Evolutionary conservation across 2,888 invertebrate genomes (phyloP).

Genomic region (Watsonalla cultraria): DNA sequence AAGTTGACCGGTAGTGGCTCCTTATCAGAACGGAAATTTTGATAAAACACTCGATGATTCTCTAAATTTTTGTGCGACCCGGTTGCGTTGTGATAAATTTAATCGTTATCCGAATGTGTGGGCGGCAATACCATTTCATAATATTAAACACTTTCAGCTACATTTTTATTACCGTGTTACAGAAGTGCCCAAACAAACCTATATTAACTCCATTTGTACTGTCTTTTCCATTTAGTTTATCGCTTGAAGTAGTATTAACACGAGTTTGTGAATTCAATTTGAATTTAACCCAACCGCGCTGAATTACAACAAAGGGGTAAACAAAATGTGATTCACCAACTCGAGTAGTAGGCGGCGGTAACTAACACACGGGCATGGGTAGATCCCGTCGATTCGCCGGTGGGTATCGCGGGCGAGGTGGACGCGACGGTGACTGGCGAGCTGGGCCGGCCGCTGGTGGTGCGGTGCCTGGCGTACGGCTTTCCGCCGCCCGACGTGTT

Average conservation of each 20-base stretch:
- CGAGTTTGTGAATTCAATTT: conserved; percentile 44
- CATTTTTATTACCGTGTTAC: conserved; percentile 2
- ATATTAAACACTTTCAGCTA: neutral
- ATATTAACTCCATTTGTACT: conserved; percentile 38
- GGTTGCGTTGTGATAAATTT: neutral
- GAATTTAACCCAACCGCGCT: conserved; percentile 17
- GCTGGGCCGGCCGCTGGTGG: conserved; percentile 82
- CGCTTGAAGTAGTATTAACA: conserved; percentile 35
- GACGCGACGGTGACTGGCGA: conserved; percentile 82
- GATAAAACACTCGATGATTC: neutral
- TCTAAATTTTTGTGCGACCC: neutral
- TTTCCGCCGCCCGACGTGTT: conserved; percentile 87
- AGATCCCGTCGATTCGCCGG: conserved; percentile 80
- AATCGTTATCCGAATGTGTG: too few species aligned
- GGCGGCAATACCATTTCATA: too few species aligned
- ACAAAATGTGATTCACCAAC: conserved; percentile 24
- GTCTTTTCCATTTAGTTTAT: conserved; percentile 30
- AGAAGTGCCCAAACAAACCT: conserved; percentile 24
- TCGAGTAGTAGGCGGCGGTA: conserved; percentile 30
- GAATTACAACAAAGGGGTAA: neutral
- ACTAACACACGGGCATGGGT: conserved; percentile 51
- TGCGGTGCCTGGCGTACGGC: conserved; percentile 91
- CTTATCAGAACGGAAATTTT: neutral
- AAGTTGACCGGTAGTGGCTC: conserved; percentile 1
- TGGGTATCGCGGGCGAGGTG: conserved; percentile 83